Evolutionary conservation across 2,888 invertebrate genomes (phyloP).

Genomic region (Agonopterix alstromeriana): DNA sequence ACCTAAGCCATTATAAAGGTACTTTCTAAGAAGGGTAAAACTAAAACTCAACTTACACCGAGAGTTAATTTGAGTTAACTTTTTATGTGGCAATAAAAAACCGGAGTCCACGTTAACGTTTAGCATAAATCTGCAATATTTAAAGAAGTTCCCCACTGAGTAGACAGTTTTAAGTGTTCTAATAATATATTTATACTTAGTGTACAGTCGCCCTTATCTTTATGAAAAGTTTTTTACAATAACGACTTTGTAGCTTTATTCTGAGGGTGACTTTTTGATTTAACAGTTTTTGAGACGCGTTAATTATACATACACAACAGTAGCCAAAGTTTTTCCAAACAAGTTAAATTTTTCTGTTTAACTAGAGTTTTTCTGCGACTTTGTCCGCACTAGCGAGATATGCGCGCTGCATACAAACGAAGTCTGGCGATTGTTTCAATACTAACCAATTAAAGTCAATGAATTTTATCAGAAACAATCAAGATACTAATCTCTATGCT

Average conservation of each 20-base stretch:
- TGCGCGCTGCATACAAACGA: too few relatives aligned
- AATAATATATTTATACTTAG: conserved; percentile 40
- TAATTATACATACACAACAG: too few relatives aligned
- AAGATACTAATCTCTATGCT: too few relatives aligned
- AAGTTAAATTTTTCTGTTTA: too few relatives aligned
- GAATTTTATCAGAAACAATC: too few relatives aligned
- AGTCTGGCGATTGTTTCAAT: too few relatives aligned
- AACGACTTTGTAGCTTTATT: not conserved
- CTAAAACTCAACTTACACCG: conserved; percentile 35
- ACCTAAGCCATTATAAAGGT: conserved; percentile 19
- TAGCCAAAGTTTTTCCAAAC: too few relatives aligned
- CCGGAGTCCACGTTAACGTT: conserved; percentile 34
- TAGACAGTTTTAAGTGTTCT: conserved; percentile 34
- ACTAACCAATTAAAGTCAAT: too few relatives aligned
- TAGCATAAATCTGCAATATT: conserved; percentile 67
- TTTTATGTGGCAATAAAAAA: conserved; percentile 40
- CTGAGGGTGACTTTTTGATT: too few relatives aligned
- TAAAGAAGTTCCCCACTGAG: conserved; percentile 42
- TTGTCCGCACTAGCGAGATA: too few relatives aligned
- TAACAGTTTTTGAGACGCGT: too few relatives aligned
- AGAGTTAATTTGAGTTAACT: conserved; percentile 64
- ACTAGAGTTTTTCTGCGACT: too few relatives aligned
- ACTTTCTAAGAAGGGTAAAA: conserved; percentile 24
- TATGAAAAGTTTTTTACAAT: conserved; percentile 6
- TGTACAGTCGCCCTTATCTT: conserved; percentile 24